phyloP scores from a whole-genome alignment of 2,113 vertebrate species.

The Orientallactaga bullata region DNA sequence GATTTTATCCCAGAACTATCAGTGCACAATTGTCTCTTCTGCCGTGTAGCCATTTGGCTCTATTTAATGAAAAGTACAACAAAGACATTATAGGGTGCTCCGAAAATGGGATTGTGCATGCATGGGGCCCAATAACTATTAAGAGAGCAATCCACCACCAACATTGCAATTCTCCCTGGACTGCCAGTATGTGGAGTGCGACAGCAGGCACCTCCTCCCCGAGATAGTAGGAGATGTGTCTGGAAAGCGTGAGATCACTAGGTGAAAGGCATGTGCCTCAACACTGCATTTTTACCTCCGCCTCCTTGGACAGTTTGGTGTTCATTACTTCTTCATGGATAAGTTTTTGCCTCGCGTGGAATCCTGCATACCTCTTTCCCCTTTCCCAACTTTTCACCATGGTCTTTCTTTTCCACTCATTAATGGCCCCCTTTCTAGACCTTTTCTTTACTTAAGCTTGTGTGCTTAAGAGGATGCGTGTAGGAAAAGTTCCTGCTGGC shows the following conservation, averaged over 20 bases:
- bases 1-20: neutral
- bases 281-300: neutral
- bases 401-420: neutral
- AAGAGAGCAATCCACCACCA: neutral
- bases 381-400: neutral
- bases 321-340: neutral
- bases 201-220: neutral
- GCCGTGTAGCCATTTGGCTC: neutral
- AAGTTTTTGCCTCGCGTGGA: neutral
- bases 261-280: neutral
- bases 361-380: neutral
- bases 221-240: neutral
- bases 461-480: neutral
- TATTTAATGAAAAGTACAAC: conserved; percentile 22
- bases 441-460: neutral
- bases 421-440: neutral
- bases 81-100: neutral
- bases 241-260: neutral
- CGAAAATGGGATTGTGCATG: neutral
- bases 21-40: conserved; percentile 2
- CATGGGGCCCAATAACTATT: neutral
- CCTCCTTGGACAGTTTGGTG: neutral
- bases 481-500: neutral
- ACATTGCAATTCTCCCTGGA: neutral
- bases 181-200: neutral